Conservation (phyloP, 2,113 vertebrate genomes). For the Chloroceryle aenea region DNA sequence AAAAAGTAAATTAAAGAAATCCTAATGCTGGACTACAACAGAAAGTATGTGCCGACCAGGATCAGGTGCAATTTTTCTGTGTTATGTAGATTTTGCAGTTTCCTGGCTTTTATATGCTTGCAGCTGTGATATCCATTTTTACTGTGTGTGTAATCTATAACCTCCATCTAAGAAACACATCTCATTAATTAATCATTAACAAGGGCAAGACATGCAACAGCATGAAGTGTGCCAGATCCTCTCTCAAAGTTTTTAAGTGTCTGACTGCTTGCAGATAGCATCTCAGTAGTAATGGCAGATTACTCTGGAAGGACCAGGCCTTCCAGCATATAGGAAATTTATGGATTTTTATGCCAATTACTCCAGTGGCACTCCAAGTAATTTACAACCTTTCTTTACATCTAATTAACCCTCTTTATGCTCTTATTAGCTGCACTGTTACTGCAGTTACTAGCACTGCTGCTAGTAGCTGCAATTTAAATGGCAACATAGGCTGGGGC, state of each 20-base stretch:
- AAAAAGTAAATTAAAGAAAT: not conserved
- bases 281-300: not conserved
- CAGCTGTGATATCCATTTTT: not conserved
- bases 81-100: not conserved
- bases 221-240: not conserved
- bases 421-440: not conserved
- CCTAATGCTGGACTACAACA: not conserved
- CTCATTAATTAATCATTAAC: slow-evolving; percentile 58
- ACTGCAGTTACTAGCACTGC: not conserved
- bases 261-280: not conserved
- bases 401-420: not conserved
- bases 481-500: fast-evolving
- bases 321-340: not conserved
- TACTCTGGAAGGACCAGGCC: not conserved
- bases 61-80: not conserved
- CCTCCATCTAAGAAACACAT: not conserved
- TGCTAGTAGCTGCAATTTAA: not conserved
- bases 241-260: not conserved
- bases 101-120: not conserved
- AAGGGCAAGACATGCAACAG: slow-evolving; percentile 6
- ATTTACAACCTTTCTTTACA: not conserved
- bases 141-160: not conserved
- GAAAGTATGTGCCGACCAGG: not conserved
- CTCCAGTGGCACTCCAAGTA: not conserved
- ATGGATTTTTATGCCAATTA: not conserved